These are phyloP conservation scores for Lasaia peninsularis DNA, from an alignment of 1,140 invertebrate genomes.

Conservation along the genomic window DNA sequence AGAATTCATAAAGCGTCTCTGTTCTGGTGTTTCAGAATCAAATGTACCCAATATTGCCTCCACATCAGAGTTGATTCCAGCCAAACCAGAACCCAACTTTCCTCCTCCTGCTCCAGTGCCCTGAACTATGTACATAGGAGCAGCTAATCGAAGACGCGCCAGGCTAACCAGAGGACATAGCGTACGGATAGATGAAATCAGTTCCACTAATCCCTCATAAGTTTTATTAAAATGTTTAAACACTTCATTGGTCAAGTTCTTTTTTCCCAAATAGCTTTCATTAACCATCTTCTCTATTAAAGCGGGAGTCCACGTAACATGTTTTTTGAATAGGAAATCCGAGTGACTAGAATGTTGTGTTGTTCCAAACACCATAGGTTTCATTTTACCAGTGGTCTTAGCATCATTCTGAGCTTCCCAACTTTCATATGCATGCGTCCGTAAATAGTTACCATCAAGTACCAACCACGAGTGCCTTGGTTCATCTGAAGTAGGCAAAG, in stretches of 20 bases:
- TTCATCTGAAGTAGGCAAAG: constrained; percentile 80
- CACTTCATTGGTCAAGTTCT: constrained; percentile 79
- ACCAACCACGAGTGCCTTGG: constrained; percentile 86
- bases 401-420: constrained; percentile 74
- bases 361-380: constrained; percentile 83
- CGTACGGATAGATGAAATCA: constrained; percentile 88
- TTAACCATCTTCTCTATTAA: constrained; percentile 80
- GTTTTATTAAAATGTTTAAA: constrained; percentile 82
- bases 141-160: constrained; percentile 77
- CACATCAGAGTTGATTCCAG: constrained; percentile 67
- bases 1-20: constrained; percentile 84
- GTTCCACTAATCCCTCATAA: constrained; percentile 81
- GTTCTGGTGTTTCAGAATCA: constrained; percentile 82
- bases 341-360: constrained; percentile 84
- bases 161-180: constrained; percentile 86
- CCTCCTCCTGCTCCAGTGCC: constrained; percentile 46
- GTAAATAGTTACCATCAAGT: constrained; percentile 82
- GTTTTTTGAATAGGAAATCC: constrained; percentile 75
- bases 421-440: constrained; percentile 80
- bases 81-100: constrained; percentile 33
- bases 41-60: constrained; percentile 88
- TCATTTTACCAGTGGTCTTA: constrained; percentile 56
- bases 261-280: constrained; percentile 80
- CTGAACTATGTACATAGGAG: constrained; percentile 86
- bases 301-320: constrained; percentile 80